Conservation (phyloP, 2,113 vertebrate genomes). For the Drymodes brunneopygia region DNA sequence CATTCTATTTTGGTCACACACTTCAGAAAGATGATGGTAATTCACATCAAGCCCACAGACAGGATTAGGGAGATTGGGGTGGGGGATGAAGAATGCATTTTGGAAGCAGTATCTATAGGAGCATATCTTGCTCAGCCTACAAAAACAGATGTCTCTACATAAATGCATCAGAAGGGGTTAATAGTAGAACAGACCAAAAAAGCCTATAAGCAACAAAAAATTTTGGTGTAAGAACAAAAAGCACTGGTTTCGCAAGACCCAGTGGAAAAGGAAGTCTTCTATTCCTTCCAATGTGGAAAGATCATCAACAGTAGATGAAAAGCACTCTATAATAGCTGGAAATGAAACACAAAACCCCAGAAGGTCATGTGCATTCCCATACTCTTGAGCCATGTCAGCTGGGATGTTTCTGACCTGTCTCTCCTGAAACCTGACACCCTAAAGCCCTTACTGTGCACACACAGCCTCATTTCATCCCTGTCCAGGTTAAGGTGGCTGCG, state of each 20-base stretch:
- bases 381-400: background rate
- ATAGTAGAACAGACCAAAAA: background rate
- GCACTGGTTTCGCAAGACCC: background rate
- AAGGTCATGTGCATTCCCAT: background rate
- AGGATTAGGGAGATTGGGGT: background rate
- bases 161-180: background rate
- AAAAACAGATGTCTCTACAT: background rate
- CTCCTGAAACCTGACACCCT: background rate
- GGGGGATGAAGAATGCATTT: background rate
- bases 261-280: background rate
- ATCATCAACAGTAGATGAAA: background rate
- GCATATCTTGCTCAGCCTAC: background rate
- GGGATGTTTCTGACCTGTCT: background rate
- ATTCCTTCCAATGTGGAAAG: background rate
- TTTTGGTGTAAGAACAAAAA: background rate
- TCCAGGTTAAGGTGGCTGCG: background rate
- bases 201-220: background rate
- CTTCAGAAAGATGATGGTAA: background rate
- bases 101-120: background rate
- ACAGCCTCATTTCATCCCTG: background rate
- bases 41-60: background rate
- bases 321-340: background rate
- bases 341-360: background rate
- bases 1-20: background rate
- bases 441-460: background rate